Evolutionary conservation across 2,797 vertebrate genomes (phyloP).

Genomic region (Petrocephalus schoutedeni): DNA sequence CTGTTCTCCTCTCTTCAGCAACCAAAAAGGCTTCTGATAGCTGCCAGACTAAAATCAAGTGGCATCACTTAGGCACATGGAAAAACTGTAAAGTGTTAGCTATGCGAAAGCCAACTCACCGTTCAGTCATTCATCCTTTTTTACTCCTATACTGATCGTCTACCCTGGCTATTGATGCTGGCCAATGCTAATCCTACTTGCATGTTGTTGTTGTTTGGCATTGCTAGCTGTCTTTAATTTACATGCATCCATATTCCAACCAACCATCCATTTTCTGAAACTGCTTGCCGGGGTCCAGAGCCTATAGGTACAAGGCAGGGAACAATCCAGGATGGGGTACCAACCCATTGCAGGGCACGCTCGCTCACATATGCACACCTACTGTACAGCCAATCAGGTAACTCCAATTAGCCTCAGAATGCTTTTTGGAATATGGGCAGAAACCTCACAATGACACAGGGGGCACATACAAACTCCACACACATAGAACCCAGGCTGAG

Average conservation of each 20-base stretch:
- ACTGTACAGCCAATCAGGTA: too few species aligned
- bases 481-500: too few species aligned
- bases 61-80: not conserved
- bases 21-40: constrained; percentile 8
- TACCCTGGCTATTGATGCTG: not conserved
- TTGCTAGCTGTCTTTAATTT: not conserved
- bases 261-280: too few species aligned
- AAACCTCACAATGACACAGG: too few species aligned
- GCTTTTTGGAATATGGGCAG: too few species aligned
- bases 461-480: too few species aligned
- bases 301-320: too few species aligned
- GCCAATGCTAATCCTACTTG: not conserved
- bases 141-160: not conserved
- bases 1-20: not conserved
- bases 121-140: not conserved
- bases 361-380: too few species aligned
- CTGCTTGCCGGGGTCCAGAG: too few species aligned
- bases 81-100: not conserved
- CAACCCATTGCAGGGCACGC: too few species aligned
- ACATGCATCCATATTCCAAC: not conserved
- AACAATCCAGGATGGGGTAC: too few species aligned
- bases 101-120: not conserved
- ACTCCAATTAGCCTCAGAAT: too few species aligned
- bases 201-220: not conserved
- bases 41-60: not conserved